Base-by-base conservation (phyloP, 2,888 invertebrate species). In the Lasioglossum marginatum region DNA sequence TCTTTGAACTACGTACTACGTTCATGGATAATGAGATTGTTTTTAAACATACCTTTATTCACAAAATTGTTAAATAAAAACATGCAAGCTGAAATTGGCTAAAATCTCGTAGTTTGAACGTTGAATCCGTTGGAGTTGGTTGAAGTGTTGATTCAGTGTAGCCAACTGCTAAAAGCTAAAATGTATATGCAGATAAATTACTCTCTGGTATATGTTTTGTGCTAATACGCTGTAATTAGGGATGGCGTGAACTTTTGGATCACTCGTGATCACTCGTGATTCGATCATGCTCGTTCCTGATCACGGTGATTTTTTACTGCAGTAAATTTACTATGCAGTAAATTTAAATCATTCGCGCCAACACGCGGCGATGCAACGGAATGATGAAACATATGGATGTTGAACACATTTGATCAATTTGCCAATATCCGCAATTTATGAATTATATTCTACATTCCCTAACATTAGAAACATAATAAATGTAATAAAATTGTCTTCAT, bases 91-190 rank as follows among this genome's bases (percentile, higher is more conserved):
- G 34, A 43, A 45, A 77, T 37, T 14, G 60, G 1, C 43, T 8
- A 5, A 1, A 8, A 14, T 34, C 10, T 10, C 31, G 23, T 19
- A 5, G 23, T 84, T 86, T 48, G 3, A 86, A 86, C 6, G 4
- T 63, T 71, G 31, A 66, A 45, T 31, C 80, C 81, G 85, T 86
- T n/a, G n/a, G n/a, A n/a, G n/a, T n/a, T n/a, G n/a, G n/a, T n/a
- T 86, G 68, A 14, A 77, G n/a, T 14, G 37, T 31, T 16, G 23
- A 14, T 40, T 57, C 60, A 79, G 34, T 76, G 48, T 19, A 66
- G 76, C 78, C 86, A 86, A 70, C 81, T 34, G 19, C 43, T 12
- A 8, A 34, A 37, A 19, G 19, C 43, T 12, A 8, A 34, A 37
- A 19, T 27, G n/a, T 14, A 40, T 31, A 10, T n/a, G n/a, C n/a